Percentiles rank a stretch among this genome's conserved stretches.
Conservation (phyloP, 2,113 vertebrate species). For the Cnemophilus loriae region DNA sequence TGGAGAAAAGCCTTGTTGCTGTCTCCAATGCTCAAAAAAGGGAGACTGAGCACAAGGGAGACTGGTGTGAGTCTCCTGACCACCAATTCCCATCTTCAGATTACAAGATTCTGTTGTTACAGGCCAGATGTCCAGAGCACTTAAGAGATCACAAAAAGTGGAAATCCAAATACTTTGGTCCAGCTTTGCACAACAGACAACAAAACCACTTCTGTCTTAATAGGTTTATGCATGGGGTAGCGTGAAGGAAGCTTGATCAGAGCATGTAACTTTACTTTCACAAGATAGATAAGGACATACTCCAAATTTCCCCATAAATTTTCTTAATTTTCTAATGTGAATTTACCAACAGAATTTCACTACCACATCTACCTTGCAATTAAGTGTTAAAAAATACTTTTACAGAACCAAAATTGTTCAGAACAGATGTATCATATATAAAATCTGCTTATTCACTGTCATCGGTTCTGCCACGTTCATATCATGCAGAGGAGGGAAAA, state of each 20-base stretch:
- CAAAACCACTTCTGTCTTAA: not conserved
- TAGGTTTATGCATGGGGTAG: not conserved
- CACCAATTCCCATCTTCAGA: not conserved
- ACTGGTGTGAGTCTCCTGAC: not conserved
- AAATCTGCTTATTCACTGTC: conserved; percentile 9
- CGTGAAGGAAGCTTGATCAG: not conserved
- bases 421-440: not conserved
- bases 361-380: not conserved
- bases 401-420: not conserved
- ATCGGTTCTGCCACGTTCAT: not conserved
- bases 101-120: not conserved
- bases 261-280: not conserved
- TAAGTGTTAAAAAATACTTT: not conserved
- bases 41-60: not conserved
- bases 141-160: not conserved
- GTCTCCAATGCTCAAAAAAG: not conserved
- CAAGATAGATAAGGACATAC: not conserved
- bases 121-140: not conserved
- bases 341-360: not conserved
- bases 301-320: not conserved
- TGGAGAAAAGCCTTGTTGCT: not conserved
- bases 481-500: not conserved
- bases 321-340: not conserved
- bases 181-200: not conserved
- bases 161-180: not conserved